Percentiles rank a stretch among this genome's conserved stretches.
Evolutionary conservation across 2,888 invertebrate genomes (phyloP).

Genomic region (Eudemis profundana): DNA sequence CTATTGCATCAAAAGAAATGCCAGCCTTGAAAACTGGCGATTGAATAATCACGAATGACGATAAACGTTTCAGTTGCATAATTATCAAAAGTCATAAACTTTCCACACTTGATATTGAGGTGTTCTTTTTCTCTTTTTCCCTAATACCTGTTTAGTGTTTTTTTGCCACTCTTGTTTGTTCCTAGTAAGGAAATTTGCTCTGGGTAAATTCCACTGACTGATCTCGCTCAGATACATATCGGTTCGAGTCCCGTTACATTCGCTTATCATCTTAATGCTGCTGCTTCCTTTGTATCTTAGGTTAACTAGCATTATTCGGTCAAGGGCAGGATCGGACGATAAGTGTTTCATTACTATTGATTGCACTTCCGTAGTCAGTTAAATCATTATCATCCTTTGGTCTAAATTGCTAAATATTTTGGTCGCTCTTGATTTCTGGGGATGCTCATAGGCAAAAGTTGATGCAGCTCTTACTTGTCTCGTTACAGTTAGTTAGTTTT

Average conservation of each 20-base stretch:
- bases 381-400: not conserved
- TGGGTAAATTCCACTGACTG: slow-evolving; percentile 32
- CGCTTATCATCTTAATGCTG: slow-evolving; percentile 28
- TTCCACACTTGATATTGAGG: not conserved
- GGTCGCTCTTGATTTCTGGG: not conserved
- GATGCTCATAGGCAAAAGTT: too few relatives aligned
- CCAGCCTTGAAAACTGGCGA: slow-evolving; percentile 8
- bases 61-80: slow-evolving; percentile 2
- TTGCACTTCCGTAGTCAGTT: slow-evolving; percentile 29
- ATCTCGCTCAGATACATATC: not conserved
- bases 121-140: not conserved
- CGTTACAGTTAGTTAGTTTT: not conserved
- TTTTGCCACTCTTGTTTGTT: not conserved
- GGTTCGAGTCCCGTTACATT: slow-evolving; percentile 28
- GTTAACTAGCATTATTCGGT: slow-evolving; percentile 41
- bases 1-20: not conserved
- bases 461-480: too few relatives aligned
- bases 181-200: not conserved
- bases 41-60: slow-evolving; percentile 28
- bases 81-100: slow-evolving; percentile 4
- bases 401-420: not conserved
- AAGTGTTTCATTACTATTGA: slow-evolving; percentile 22
- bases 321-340: slow-evolving; percentile 39
- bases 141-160: not conserved
- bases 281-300: slow-evolving; percentile 38